Percentiles rank a stretch among this genome's conserved stretches.
These are phyloP conservation scores for Sinotaia quadrata DNA, from an alignment of 2,888 invertebrate genomes.

Conservation along the genomic window DNA sequence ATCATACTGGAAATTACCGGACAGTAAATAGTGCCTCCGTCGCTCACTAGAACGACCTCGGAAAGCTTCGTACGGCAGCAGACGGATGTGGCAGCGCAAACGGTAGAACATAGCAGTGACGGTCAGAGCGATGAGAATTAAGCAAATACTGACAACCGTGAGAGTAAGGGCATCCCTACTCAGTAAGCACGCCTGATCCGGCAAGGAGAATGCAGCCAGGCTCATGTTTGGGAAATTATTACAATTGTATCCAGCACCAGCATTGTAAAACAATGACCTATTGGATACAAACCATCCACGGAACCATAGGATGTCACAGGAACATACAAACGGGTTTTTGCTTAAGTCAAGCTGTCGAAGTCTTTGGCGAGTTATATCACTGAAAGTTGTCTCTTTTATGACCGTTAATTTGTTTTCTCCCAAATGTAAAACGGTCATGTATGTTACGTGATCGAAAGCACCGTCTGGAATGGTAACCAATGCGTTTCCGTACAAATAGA, in stretches of 20 bases:
- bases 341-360: slow-evolving; percentile 1
- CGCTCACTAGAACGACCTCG: slow-evolving; percentile 66
- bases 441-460: background rate
- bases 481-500: slow-evolving; percentile 1
- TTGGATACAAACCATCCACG: background rate
- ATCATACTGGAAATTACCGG: too few relatives aligned
- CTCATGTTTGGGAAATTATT: background rate
- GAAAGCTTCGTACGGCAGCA: slow-evolving; percentile 73
- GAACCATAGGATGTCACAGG: slow-evolving; percentile 6
- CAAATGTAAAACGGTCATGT: background rate
- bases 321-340: slow-evolving; percentile 1
- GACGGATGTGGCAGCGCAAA: slow-evolving; percentile 18
- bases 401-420: background rate
- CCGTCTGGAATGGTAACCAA: background rate
- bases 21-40: too few relatives aligned
- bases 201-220: background rate
- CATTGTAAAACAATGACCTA: background rate
- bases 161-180: background rate
- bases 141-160: background rate
- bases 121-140: background rate
- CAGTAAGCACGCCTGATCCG: slow-evolving; percentile 3
- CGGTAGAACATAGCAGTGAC: background rate
- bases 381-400: background rate
- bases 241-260: background rate
- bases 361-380: background rate